Evolutionary conservation across 2,113 vertebrate genomes (phyloP).

Genomic region (Triplophysa rosa): DNA sequence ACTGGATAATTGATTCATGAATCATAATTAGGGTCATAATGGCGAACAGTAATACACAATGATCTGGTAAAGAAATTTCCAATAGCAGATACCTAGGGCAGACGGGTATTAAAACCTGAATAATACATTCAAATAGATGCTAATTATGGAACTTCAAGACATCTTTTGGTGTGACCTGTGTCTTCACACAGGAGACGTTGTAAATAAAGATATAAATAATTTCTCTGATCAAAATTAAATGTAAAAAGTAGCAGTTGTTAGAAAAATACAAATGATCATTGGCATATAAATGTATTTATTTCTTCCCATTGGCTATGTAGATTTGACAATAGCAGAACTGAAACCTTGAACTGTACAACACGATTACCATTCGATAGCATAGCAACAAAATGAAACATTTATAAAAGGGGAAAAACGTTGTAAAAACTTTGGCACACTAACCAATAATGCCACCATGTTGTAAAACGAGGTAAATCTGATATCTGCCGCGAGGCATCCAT

Average conservation of each 20-base stretch:
- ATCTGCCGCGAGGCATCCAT: constrained; percentile 54
- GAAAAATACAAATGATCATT: constrained; percentile 84
- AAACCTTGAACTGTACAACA: constrained; percentile 76
- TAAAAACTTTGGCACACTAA: constrained; percentile 69
- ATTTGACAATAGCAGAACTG: constrained; percentile 71
- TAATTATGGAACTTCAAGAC: not conserved
- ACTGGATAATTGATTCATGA: constrained; percentile 50
- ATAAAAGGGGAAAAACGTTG: constrained; percentile 22
- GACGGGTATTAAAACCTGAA: constrained; percentile 31
- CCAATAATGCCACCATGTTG: constrained; percentile 75
- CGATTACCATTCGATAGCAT: constrained; percentile 72
- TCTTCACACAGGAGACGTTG: constrained; percentile 64
- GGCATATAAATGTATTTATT: constrained; percentile 85
- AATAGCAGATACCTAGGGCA: not conserved
- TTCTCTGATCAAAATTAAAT: constrained; percentile 66
- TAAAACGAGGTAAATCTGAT: constrained; percentile 58
- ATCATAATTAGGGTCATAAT: constrained; percentile 43
- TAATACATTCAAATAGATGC: constrained; percentile 20
- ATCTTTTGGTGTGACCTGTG: constrained; percentile 34
- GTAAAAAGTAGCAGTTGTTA: constrained; percentile 71
- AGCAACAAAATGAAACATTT: constrained; percentile 71
- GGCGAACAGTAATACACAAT: constrained; percentile 31
- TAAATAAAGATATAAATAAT: constrained; percentile 66
- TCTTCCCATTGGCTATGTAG: constrained; percentile 69
- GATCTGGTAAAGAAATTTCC: constrained; percentile 17